Evolutionary conservation across 2,888 invertebrate species (phyloP).

Genomic region (Scaptomyza caliginosa): DNA sequence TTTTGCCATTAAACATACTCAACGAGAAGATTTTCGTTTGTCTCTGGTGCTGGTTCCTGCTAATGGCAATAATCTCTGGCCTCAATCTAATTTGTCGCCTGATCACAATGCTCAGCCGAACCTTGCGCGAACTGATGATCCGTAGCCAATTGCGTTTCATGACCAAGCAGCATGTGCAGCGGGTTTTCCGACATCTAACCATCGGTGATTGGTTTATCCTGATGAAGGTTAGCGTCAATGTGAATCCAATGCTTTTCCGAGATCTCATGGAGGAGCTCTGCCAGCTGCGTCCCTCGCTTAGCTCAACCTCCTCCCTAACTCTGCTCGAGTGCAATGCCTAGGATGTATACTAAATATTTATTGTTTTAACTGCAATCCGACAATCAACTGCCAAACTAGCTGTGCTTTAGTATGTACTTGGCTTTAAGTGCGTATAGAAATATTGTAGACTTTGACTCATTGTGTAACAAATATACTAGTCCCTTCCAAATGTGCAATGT

Average conservation of each 20-base stretch:
- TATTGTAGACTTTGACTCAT: background rate
- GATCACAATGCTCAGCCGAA: conserved; percentile 85
- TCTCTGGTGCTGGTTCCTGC: conserved; percentile 91
- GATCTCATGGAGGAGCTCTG: conserved; percentile 87
- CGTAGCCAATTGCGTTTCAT: conserved; percentile 75
- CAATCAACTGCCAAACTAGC: conserved; percentile 21
- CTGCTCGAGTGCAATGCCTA: conserved; percentile 58
- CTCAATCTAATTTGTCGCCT: conserved; percentile 88
- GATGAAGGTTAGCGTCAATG: conserved; percentile 90
- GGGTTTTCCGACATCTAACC: conserved; percentile 77
- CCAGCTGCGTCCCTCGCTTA: conserved; percentile 51
- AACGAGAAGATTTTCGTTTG: conserved; percentile 92
- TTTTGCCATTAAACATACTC: conserved; percentile 90
- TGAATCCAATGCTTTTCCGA: conserved; percentile 88
- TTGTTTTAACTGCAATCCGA: background rate
- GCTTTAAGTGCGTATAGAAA: background rate
- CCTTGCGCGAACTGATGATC: conserved; percentile 76
- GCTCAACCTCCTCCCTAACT: conserved; percentile 53
- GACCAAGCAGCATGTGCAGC: conserved; percentile 71
- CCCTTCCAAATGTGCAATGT: background rate
- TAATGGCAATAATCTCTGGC: conserved; percentile 87
- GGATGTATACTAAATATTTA: too few species aligned
- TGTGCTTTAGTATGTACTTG: conserved; percentile 10
- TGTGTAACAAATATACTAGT: background rate
- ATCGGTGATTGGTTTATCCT: conserved; percentile 92